Evolutionary conservation across 2,888 invertebrate genomes (phyloP).

Genomic region (Nephrotoma appendiculata): DNA sequence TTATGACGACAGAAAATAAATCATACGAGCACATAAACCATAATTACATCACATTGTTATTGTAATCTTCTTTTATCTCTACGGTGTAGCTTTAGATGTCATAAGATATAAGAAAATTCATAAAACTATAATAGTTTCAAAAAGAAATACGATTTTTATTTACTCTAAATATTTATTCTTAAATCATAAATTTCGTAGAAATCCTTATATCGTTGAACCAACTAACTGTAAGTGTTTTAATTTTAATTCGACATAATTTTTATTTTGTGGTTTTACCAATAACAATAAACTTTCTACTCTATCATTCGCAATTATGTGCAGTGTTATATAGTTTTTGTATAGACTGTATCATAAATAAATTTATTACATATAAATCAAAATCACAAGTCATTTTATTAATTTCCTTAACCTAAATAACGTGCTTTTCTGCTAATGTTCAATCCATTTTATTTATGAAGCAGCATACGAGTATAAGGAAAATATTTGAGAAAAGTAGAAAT

Average conservation of each 20-base stretch:
- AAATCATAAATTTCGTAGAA: background rate
- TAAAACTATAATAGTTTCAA: background rate
- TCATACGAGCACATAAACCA: background rate
- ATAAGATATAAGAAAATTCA: background rate
- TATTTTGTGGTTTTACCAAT: background rate
- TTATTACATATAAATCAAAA: background rate
- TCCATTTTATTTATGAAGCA: background rate
- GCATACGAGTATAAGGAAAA: background rate
- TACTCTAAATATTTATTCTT: background rate
- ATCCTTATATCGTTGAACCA: background rate
- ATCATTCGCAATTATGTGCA: background rate
- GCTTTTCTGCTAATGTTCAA: background rate
- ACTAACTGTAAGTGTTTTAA: background rate
- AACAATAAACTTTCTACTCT: background rate
- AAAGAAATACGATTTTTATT: background rate
- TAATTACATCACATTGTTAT: background rate
- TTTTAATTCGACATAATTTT: background rate
- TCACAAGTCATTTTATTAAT: background rate
- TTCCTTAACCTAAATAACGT: background rate
- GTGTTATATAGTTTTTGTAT: background rate
- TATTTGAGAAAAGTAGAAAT: background rate
- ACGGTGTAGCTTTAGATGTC: background rate
- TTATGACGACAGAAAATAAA: background rate
- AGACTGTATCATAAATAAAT: background rate
- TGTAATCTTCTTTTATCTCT: background rate